Conservation (phyloP, 2,888 invertebrate species). For the Zygothrica quintamaculata region DNA sequence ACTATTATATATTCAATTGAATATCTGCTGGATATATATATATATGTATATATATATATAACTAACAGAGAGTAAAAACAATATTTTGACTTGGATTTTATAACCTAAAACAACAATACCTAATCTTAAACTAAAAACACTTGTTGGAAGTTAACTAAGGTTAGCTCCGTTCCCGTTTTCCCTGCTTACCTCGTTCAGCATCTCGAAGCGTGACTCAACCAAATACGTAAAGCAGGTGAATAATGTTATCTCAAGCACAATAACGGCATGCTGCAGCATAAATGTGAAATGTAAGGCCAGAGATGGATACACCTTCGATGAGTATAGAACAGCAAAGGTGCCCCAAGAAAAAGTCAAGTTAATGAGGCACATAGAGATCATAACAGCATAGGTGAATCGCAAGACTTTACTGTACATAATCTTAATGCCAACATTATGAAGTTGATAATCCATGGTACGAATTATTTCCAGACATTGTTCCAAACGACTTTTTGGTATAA, state of each 20-base stretch:
- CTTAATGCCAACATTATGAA: conserved; percentile 79
- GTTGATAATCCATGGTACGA: conserved; percentile 74
- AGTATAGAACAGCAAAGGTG: conserved; percentile 76
- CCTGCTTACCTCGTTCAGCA: conserved; percentile 81
- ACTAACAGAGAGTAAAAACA: too few relatives aligned
- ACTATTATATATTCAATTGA: too few relatives aligned
- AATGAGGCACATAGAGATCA: conserved; percentile 69
- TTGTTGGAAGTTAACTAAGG: too few relatives aligned
- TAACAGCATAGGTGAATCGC: conserved; percentile 73
- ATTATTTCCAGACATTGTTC: conserved; percentile 76
- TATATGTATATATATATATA: too few relatives aligned
- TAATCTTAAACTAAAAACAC: too few relatives aligned
- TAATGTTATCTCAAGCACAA: conserved; percentile 73
- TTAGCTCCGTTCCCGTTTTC: not conserved
- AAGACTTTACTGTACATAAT: conserved; percentile 82
- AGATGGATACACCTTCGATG: conserved; percentile 70
- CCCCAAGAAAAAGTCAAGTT: conserved; percentile 74
- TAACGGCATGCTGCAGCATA: conserved; percentile 81
- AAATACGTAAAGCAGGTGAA: conserved; percentile 77
- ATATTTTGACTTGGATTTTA: too few relatives aligned
- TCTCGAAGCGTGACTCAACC: conserved; percentile 78
- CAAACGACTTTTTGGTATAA: conserved; percentile 78
- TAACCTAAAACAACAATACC: too few relatives aligned
- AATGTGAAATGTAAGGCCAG: conserved; percentile 80
- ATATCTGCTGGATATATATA: too few relatives aligned